phyloP scores from a whole-genome alignment of 2,797 vertebrate species.

The Urophycis tenuis region DNA sequence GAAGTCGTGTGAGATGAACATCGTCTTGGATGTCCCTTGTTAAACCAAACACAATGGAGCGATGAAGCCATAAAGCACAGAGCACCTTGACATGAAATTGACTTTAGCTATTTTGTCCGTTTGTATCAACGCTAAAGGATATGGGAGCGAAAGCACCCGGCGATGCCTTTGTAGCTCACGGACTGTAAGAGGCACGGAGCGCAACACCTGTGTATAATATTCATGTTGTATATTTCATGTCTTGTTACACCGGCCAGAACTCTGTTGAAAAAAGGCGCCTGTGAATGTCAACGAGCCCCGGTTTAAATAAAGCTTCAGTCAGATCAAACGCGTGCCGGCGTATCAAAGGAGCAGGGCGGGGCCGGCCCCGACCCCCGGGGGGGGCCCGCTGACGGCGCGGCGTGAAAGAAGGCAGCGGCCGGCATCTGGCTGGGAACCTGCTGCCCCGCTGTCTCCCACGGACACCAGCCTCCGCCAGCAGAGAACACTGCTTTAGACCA shows the following conservation, averaged over 20 bases:
- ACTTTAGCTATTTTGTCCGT: background rate
- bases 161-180: background rate
- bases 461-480: constrained; percentile 15
- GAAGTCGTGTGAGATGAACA: background rate
- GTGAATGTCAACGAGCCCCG: background rate
- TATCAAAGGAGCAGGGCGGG: background rate
- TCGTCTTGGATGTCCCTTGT: background rate
- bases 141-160: background rate
- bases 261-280: background rate
- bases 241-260: background rate
- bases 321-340: background rate
- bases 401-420: constrained; percentile 28
- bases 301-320: background rate
- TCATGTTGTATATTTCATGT: background rate
- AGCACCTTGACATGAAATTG: background rate
- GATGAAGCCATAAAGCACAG: background rate
- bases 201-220: background rate
- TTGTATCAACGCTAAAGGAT: background rate
- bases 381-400: constrained; percentile 5
- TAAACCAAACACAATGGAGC: background rate
- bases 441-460: constrained; percentile 53
- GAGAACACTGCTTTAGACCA: no score
- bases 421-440: constrained; percentile 50
- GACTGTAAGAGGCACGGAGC: background rate
- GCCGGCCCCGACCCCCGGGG: background rate